Conservation (phyloP, 2,797 vertebrate genomes). For the Sebastolobus alascanus region DNA sequence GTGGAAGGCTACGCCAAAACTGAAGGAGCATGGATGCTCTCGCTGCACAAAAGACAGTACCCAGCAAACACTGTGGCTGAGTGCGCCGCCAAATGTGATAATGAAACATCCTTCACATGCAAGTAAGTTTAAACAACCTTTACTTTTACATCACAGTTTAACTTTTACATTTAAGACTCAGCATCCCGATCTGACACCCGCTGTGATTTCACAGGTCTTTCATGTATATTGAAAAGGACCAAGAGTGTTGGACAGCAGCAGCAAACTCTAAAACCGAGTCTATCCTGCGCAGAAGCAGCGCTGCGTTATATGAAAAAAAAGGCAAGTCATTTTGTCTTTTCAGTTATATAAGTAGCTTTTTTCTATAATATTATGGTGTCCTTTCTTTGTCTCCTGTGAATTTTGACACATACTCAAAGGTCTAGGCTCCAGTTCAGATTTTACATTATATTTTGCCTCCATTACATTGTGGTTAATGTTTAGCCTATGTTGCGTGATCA, state of each 20-base stretch:
- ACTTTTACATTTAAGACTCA: not conserved
- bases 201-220: slow-evolving; percentile 86
- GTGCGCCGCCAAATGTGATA: slow-evolving; percentile 79
- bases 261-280: slow-evolving; percentile 89
- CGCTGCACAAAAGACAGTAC: slow-evolving; percentile 64
- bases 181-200: not conserved
- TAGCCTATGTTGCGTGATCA: slow-evolving; percentile 40
- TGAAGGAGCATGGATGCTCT: slow-evolving; percentile 82
- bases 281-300: slow-evolving; percentile 83
- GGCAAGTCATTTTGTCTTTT: slow-evolving; percentile 70
- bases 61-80: slow-evolving; percentile 41
- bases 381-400: not conserved
- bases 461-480: slow-evolving; percentile 61
- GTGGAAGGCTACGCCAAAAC: slow-evolving; percentile 79
- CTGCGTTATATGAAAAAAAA: slow-evolving; percentile 90
- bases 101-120: slow-evolving; percentile 81
- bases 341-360: not conserved
- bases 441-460: not conserved
- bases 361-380: not conserved
- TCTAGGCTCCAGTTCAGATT: not conserved
- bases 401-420: not conserved
- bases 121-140: slow-evolving; percentile 56
- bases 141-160: not conserved
- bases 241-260: slow-evolving; percentile 87
- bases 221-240: slow-evolving; percentile 89